Base-by-base conservation (phyloP, 2,113 vertebrate species). In the Hippocampus guttulatus region DNA sequence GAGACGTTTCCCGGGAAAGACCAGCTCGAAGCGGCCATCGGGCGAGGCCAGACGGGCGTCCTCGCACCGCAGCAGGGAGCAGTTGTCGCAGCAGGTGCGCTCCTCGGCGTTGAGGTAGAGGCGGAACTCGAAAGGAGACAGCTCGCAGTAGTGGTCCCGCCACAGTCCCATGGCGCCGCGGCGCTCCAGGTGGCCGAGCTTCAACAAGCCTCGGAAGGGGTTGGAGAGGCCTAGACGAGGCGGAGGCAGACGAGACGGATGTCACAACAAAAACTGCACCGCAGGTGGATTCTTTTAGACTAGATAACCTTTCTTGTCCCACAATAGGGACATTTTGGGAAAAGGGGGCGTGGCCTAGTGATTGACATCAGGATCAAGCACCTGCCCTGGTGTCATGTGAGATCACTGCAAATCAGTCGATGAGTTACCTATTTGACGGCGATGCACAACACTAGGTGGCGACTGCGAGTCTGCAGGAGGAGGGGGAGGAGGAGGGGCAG, bases 191-290 rank as follows among this genome's bases (percentile, higher is more conserved):
- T 91, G 93, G n/a, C 96, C 97, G 65, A 99, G 91, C 85, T 98
- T 98, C 85, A 98, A 74, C 49, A 99, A 89, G 2, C 96, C 97
- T 0, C 95, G 94, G 75, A 98, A 99, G 0, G 96, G 97, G 83
- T 98, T 98, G 64, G 92, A 93, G 47, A 97, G 91, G 8, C 96
- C 97, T 91, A 67, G 72, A 54, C 0, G 38, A 52, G 70, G 27
- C 0, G 27, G 45, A 55, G 43, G 69, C 8, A 30, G 58, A 21
- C 21, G 60, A 64, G 16, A 61, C 15, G 43, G 10, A 45, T 14
- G 43, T 38, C 33, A 38, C 33, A 38, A 38, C 33, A 38, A 38
- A 38, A 6, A 38, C 3, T 3, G 12, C 12, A 43, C 10, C 1
- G 8, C 41, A 11, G 11, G 10, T 43, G 41, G 1, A 43, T 43